A percentile compares a stretch with the other conserved stretches of the same genome.
Evolutionary conservation across 1,140 invertebrate species (phyloP).

Genomic region (Drosophila albomicans): DNA sequence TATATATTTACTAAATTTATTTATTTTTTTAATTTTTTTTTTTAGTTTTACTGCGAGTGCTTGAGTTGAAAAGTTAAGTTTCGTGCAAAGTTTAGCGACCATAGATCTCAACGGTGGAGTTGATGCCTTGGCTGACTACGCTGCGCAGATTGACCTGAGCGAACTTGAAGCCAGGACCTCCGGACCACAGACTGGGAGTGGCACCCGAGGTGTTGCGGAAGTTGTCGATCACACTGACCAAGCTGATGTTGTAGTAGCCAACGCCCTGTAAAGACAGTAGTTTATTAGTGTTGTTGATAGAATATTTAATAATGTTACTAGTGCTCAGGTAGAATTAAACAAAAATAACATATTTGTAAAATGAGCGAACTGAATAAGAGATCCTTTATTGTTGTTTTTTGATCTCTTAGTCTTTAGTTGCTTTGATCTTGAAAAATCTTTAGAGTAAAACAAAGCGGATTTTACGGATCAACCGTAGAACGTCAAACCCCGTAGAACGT

Average conservation of each 20-base stretch:
- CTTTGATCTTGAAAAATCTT: too few relatives aligned
- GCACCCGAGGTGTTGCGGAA: slow-evolving; percentile 76
- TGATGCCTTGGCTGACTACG: slow-evolving; percentile 52
- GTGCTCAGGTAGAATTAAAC: too few relatives aligned
- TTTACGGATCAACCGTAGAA: too few relatives aligned
- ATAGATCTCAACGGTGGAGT: slow-evolving; percentile 76
- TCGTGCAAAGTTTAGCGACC: slow-evolving; percentile 38
- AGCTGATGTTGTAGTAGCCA: slow-evolving; percentile 56
- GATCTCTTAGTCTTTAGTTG: too few relatives aligned
- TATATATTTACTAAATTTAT: neutral
- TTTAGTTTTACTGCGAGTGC: slow-evolving; percentile 2
- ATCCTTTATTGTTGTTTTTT: too few relatives aligned
- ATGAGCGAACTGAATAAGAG: too few relatives aligned
- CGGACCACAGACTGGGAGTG: slow-evolving; percentile 49
- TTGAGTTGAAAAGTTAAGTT: neutral
- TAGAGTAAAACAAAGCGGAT: too few relatives aligned
- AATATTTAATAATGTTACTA: too few relatives aligned
- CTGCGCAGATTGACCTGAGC: slow-evolving; percentile 60
- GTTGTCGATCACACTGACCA: slow-evolving; percentile 66
- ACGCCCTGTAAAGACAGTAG: slow-evolving; percentile 43
- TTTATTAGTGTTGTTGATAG: too few relatives aligned
- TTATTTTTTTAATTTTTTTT: slow-evolving; percentile 17
- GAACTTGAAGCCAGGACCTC: slow-evolving; percentile 60
- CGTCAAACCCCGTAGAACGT: too few relatives aligned
- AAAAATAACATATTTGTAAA: too few relatives aligned